phyloP scores from a whole-genome alignment of 2,113 vertebrate species.

The Nanorana parkeri region DNA sequence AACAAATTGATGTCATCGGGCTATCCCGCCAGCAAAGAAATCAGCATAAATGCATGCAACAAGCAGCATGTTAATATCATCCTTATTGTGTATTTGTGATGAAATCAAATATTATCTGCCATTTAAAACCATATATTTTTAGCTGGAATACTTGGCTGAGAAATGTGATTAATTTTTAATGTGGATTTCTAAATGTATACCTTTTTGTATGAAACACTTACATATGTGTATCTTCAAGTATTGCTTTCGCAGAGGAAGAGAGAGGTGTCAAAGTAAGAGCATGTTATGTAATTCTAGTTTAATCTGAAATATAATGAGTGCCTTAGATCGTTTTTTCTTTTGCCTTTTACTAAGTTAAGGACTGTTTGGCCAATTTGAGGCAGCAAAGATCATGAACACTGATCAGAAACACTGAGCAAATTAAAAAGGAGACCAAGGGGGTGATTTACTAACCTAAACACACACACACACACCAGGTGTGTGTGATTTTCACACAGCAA shows the following conservation, averaged over 20 bases:
- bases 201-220: neutral
- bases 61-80: conserved; percentile 1
- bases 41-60: neutral
- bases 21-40: neutral
- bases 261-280: neutral
- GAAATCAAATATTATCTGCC: conserved; percentile 15
- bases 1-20: neutral
- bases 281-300: neutral
- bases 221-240: neutral
- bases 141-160: neutral
- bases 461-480: too few species aligned
- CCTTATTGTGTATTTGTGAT: neutral
- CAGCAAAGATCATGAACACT: too few species aligned
- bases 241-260: neutral
- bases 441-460: too few species aligned
- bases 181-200: neutral
- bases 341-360: neutral
- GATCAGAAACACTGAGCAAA: too few species aligned
- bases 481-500: too few species aligned
- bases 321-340: neutral
- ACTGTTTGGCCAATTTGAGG: too few species aligned
- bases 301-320: neutral
- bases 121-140: neutral
- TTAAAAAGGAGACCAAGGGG: too few species aligned
- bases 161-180: conserved; percentile 8